Evolutionary conservation across 2,797 vertebrate genomes (phyloP).

Genomic region (Mus caroli): DNA sequence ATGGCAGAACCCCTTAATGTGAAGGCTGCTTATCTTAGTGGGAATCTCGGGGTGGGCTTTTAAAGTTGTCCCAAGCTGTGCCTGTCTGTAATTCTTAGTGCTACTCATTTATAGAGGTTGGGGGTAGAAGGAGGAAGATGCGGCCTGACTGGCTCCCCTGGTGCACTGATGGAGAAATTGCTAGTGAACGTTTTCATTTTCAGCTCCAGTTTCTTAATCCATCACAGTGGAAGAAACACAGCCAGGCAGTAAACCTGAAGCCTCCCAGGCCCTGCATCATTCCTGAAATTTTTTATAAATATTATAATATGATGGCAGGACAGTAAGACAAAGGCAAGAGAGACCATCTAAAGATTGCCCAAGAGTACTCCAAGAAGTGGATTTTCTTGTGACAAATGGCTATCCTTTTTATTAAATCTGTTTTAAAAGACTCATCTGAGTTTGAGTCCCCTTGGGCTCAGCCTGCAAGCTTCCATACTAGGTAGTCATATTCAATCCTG

Average conservation of each 20-base stretch:
- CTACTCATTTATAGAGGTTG: conserved; percentile 40
- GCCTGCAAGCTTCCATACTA: conserved; percentile 35
- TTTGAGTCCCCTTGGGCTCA: conserved; percentile 68
- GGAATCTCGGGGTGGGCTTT: conserved; percentile 66
- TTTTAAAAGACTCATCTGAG: conserved; percentile 78
- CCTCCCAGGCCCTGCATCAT: not conserved
- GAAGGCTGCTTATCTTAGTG: conserved; percentile 68
- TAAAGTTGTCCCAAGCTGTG: conserved; percentile 65
- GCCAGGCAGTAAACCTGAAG: conserved; percentile 36
- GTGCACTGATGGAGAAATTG: conserved; percentile 61
- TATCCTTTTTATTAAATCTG: conserved; percentile 76
- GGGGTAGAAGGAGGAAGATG: not conserved
- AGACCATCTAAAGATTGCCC: conserved; percentile 58
- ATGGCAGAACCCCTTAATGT: not conserved
- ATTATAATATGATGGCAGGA: conserved; percentile 69
- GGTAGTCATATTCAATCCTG: conserved; percentile 50
- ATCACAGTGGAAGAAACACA: conserved; percentile 46
- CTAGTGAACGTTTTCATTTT: conserved; percentile 71
- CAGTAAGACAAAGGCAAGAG: conserved; percentile 67
- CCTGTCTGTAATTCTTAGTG: conserved; percentile 46
- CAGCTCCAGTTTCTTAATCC: conserved; percentile 67
- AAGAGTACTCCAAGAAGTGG: conserved; percentile 51
- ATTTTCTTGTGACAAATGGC: conserved; percentile 74
- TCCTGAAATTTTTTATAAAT: conserved; percentile 74
- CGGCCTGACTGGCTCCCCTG: conserved; percentile 26